Evolutionary conservation across 2,113 vertebrate species (phyloP), one percentile per base, ranked within the genome.

Genomic region (Tychaedon coryphoeus): DNA sequence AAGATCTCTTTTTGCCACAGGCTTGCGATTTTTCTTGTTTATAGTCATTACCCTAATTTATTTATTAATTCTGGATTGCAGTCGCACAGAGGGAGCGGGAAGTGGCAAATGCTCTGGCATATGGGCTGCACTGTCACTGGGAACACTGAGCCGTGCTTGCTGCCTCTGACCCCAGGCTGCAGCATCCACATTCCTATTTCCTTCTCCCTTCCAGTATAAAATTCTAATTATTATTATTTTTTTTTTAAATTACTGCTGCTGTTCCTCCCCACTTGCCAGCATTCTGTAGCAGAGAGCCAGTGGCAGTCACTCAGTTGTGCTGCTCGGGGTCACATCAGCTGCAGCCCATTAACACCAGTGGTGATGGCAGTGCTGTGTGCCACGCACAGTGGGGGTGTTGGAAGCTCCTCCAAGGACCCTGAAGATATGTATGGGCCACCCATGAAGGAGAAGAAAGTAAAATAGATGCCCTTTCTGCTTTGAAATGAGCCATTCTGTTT

Each of bases 61-160:
- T 81, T 82, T 84, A 93, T 94, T 95, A 85, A 91, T 91, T 94
- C 91, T 34, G 31, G 87, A 42, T 65, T 78, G 82, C 69, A n/a
- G 19, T 81, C 1, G 34, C 89, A 79, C 61, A 75, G 95, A 90
- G 84, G 90, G 91, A 90, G 71, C 33, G 24, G 26, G 43, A 57
- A 58, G 70, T n/a, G 45, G 74, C 93, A 90, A 96, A 92, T 96
- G 88, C 20, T 88, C 40, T 93, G 84, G 83, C 95, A 96, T 86
- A 90, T 92, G 88, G 95, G 72, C 75, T 34, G 75, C 31, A 0
- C 77, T 51, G 91, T 79, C 43, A 12, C 11, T 86, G 87, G 51
- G 57, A 94, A 6, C 22, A 1, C 66, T 22, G 24, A 66, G 80
- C 60, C 0, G 1, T 12, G 45, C 19, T 10, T 7, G 54, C 90